Percentiles rank a stretch among this genome's conserved stretches.
Evolutionary conservation across 2,797 vertebrate genomes (phyloP).

Genomic region (Taenioides sp.): DNA sequence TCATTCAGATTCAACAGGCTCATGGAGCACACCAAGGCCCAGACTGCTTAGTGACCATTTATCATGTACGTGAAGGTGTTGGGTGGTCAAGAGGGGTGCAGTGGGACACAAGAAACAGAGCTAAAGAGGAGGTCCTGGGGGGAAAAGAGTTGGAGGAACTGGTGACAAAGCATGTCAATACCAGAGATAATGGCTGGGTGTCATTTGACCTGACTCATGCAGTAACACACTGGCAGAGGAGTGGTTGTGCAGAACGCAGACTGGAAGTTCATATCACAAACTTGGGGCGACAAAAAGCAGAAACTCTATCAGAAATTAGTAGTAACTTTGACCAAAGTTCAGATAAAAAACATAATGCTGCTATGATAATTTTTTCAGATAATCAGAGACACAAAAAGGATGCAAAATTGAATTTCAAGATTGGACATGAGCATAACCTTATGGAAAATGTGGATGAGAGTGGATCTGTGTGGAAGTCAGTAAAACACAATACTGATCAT

Average conservation of each 20-base stretch:
- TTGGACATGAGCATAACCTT: constrained; percentile 77
- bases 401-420: constrained; percentile 81
- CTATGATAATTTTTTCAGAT: constrained; percentile 91
- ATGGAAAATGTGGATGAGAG: constrained; percentile 56
- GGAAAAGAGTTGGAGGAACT: constrained; percentile 73
- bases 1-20: constrained; percentile 81
- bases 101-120: constrained; percentile 49
- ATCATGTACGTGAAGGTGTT: constrained; percentile 76
- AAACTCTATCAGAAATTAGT: constrained; percentile 51
- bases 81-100: constrained; percentile 56
- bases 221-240: constrained; percentile 81
- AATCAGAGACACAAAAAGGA: constrained; percentile 80
- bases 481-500: constrained; percentile 53
- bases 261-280: constrained; percentile 86
- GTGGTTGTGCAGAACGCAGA: constrained; percentile 74
- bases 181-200: constrained; percentile 87
- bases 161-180: constrained; percentile 80
- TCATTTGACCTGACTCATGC: constrained; percentile 89
- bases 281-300: constrained; percentile 39
- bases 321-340: constrained; percentile 80
- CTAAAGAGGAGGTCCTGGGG: constrained; percentile 56
- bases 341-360: constrained; percentile 82
- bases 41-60: constrained; percentile 85
- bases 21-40: constrained; percentile 72
- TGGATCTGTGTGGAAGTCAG: constrained; percentile 32